phyloP scores from a whole-genome alignment of 2,797 vertebrate genomes.

The Naso thynnoides region DNA sequence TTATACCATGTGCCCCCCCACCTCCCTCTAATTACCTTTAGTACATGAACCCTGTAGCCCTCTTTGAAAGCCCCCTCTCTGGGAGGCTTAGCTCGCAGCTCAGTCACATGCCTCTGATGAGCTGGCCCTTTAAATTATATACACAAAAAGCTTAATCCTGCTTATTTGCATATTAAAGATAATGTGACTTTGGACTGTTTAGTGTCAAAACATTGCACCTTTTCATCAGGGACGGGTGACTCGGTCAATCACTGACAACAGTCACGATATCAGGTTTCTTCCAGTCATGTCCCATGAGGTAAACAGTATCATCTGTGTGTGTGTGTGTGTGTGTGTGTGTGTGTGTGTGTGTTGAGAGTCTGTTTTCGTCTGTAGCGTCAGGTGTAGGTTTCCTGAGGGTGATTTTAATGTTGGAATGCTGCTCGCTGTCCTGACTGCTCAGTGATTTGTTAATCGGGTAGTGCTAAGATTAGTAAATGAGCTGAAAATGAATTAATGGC shows the following conservation, averaged over 20 bases:
- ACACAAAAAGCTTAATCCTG: slow-evolving; percentile 51
- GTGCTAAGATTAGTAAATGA: not conserved
- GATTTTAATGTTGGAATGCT: too few relatives aligned
- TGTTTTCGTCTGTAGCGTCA: not conserved
- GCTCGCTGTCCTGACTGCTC: too few relatives aligned
- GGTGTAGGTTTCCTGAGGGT: not conserved
- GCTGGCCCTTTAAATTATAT: slow-evolving; percentile 53
- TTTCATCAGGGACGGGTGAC: slow-evolving; percentile 37
- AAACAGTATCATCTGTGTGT: not conserved
- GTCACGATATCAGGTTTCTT: slow-evolving; percentile 46
- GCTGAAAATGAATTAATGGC: not conserved
- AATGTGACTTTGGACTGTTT: slow-evolving; percentile 48
- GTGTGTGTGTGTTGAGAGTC: not conserved
- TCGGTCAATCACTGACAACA: slow-evolving; percentile 39
- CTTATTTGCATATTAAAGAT: slow-evolving; percentile 68
- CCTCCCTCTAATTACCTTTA: slow-evolving; percentile 76
- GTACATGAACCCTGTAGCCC: slow-evolving; percentile 65
- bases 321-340: slow-evolving; percentile 1
- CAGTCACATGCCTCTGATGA: slow-evolving; percentile 62
- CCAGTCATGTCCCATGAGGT: not conserved
- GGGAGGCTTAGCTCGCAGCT: slow-evolving; percentile 61
- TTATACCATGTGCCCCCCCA: slow-evolving; percentile 54
- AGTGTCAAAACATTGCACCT: slow-evolving; percentile 49
- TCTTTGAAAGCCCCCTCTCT: slow-evolving; percentile 45
- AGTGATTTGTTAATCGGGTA: too few relatives aligned